A percentile compares a stretch with the other conserved stretches of the same genome.
Evolutionary conservation across 2,888 invertebrate genomes (phyloP).

Genomic region (Mythimna loreyi): DNA sequence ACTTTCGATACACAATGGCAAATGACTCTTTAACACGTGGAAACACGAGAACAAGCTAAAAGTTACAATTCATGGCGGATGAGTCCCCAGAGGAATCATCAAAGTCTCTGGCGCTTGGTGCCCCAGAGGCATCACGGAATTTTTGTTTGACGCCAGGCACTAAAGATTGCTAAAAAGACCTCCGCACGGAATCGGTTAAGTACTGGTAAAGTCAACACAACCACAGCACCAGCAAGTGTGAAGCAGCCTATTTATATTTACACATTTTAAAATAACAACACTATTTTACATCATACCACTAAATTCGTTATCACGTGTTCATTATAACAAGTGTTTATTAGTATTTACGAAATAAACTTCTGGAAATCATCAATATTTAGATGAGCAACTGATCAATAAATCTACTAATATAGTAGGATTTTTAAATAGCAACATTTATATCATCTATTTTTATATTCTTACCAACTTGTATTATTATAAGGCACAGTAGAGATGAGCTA

Average conservation of each 20-base stretch:
- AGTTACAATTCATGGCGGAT: too few relatives aligned
- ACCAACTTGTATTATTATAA: conserved; percentile 58
- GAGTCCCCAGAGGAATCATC: too few relatives aligned
- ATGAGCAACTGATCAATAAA: conserved; percentile 63
- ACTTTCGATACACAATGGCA: too few relatives aligned
- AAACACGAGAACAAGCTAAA: too few relatives aligned
- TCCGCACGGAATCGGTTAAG: too few relatives aligned
- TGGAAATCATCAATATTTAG: conserved; percentile 44
- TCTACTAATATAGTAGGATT: conserved; percentile 65
- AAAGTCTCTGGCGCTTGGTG: too few relatives aligned
- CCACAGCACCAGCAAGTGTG: not conserved
- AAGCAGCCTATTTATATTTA: conserved; percentile 18
- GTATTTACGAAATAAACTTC: conserved; percentile 43
- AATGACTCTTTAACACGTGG: too few relatives aligned
- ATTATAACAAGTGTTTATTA: conserved; percentile 60
- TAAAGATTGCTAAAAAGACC: too few relatives aligned
- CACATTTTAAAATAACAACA: conserved; percentile 27
- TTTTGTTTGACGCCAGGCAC: too few relatives aligned
- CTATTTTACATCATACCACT: conserved; percentile 34
- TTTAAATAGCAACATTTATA: conserved; percentile 53
- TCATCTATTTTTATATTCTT: conserved; percentile 48
- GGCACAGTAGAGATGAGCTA: conserved; percentile 66
- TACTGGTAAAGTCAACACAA: too few relatives aligned
- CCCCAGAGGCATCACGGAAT: too few relatives aligned
- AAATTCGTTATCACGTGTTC: conserved; percentile 54